Evolutionary conservation across 2,888 invertebrate species (phyloP), one percentile per base, ranked within the genome.

Genomic region (Melanophora roralis): DNA sequence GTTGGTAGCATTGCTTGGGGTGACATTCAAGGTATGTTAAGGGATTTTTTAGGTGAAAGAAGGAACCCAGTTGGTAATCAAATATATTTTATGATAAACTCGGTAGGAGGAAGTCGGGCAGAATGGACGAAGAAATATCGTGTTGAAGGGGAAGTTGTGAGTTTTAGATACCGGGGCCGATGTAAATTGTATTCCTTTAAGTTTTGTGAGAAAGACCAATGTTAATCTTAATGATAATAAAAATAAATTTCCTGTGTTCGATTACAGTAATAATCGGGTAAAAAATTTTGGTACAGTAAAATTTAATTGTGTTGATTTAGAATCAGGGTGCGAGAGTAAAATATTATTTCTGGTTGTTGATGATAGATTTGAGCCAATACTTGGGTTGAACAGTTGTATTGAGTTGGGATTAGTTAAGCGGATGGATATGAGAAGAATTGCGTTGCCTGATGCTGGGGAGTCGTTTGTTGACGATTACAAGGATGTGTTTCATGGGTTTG

Each of bases 91-190:
- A n/a, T n/a, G n/a, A n/a, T n/a, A n/a, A n/a, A n/a, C n/a, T n/a
- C 45, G 34, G 60, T 57, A 2, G 60, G 19, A 14, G 5, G 23
- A 59, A 62, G 9, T 16, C 45, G 9, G n/a, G 32, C 49, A 11
- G 23, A 19, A 19, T 82, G 81, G 73, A 40, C 38, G 43, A 74
- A 82, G 34, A 34, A 21, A 23, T 83, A 81, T 51, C 19, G 51
- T 51, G 71, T 78, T 51, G 57, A 64, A 59, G n/a, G n/a, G n/a
- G n/a, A 65, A 62, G 7, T 43, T 69, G 49, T 47, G 55, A 19
- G 72, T 81, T 82, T 65, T 81, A 2, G 75, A 82, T 60, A 78
- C 81, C 9, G 81, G 82, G 45, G 34, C 82, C 11, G 82, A 81
- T 71, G 76, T 80, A 9, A 81, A 83, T 36, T 81, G 82, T 49